phyloP scores from a whole-genome alignment of 2,113 vertebrate genomes.

The Raja brachyura region DNA sequence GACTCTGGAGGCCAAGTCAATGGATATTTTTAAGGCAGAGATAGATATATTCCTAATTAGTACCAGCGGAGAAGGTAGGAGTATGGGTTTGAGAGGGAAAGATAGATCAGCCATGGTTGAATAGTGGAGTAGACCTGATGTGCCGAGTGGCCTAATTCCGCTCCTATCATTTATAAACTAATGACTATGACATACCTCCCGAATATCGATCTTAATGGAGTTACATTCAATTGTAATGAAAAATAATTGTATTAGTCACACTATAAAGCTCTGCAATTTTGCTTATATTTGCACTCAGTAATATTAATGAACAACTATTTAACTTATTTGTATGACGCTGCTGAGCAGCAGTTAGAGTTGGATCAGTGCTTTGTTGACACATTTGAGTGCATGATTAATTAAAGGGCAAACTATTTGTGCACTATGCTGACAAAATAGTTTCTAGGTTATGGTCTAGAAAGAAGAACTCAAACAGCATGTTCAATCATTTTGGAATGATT shows the following conservation, averaged over 20 bases:
- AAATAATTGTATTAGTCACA: neutral
- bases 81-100: too few species aligned
- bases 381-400: too few species aligned
- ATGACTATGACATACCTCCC: too few species aligned
- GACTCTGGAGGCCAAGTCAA: too few species aligned
- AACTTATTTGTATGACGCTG: neutral
- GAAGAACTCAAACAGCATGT: neutral
- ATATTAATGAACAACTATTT: neutral
- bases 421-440: neutral
- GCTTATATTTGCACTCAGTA: neutral
- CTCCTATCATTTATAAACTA: too few species aligned
- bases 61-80: too few species aligned
- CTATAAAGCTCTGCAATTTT: neutral
- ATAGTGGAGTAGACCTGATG: too few species aligned
- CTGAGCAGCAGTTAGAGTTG: neutral
- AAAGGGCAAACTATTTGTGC: neutral
- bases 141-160: too few species aligned
- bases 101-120: too few species aligned
- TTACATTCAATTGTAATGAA: neutral
- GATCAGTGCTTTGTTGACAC: neutral
- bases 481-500: neutral
- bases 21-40: too few species aligned
- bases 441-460: neutral
- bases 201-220: too few species aligned
- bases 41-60: too few species aligned